phyloP scores from a whole-genome alignment of 2,888 invertebrate genomes.

The Epiperipatus broadwayi region DNA sequence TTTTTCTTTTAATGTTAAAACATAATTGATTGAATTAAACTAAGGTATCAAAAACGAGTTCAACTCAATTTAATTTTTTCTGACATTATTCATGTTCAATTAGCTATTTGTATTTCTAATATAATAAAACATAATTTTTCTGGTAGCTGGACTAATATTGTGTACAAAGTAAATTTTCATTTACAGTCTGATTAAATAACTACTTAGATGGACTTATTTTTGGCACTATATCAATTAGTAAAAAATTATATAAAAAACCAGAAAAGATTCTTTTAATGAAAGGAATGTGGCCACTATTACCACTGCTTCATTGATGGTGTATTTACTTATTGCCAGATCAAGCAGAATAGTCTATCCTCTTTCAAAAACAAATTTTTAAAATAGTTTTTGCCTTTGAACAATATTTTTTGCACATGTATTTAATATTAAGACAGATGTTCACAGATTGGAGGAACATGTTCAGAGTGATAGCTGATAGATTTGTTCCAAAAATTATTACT shows the following conservation, averaged over 20 bases:
- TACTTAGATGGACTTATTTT: constrained; percentile 66
- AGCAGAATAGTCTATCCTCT: constrained; percentile 62
- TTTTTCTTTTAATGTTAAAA: no score
- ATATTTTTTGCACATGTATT: constrained; percentile 35
- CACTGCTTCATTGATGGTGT: constrained; percentile 58
- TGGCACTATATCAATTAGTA: constrained; percentile 78
- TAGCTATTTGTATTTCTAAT: constrained; percentile 74
- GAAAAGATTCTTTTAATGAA: constrained; percentile 75
- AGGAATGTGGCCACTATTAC: constrained; percentile 81
- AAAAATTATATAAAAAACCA: constrained; percentile 71
- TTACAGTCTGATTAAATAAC: constrained; percentile 66
- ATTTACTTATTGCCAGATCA: constrained; percentile 49
- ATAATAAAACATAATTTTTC: constrained; percentile 94
- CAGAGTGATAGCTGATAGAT: no score
- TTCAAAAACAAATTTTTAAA: constrained; percentile 83
- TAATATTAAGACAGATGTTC: no score
- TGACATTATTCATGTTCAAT: constrained; percentile 66
- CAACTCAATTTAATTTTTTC: no score
- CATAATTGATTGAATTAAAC: no score
- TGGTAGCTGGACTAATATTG: constrained; percentile 77
- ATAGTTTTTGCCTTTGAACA: constrained; percentile 84
- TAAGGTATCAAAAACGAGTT: no score
- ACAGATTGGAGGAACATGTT: no score
- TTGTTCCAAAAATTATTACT: no score
- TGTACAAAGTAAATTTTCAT: constrained; percentile 83